Conservation (phyloP, 2,888 invertebrate genomes). For the Caenorhabditis sinica region DNA sequence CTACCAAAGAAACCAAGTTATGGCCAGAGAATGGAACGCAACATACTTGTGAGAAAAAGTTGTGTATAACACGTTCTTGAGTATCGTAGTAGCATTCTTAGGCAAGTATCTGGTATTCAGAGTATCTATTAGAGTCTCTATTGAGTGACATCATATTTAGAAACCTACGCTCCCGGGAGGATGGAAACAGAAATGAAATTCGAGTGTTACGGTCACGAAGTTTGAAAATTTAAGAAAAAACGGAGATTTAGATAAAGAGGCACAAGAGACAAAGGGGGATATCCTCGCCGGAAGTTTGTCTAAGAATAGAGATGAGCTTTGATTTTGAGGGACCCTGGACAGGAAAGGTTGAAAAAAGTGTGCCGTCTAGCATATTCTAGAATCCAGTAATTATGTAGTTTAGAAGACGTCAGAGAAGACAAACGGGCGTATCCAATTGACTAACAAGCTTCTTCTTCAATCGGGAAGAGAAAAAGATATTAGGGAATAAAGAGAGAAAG, state of each 20-base stretch:
- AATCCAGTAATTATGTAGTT: conserved; percentile 54
- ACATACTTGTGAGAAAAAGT: conserved; percentile 18
- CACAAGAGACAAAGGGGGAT: not conserved
- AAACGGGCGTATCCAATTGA: conserved; percentile 53
- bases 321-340: not conserved
- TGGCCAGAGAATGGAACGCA: conserved; percentile 1
- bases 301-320: conserved; percentile 31
- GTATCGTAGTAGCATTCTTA: not conserved
- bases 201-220: not conserved
- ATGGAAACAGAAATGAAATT: not conserved
- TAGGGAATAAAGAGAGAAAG: conserved; percentile 21
- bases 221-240: not conserved
- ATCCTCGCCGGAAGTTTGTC: not conserved
- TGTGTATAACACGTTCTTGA: conserved; percentile 27
- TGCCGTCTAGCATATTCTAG: conserved; percentile 39
- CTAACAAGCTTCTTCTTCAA: conserved; percentile 45
- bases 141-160: conserved; percentile 8
- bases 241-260: not conserved
- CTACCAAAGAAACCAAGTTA: not conserved
- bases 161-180: not conserved
- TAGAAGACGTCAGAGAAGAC: conserved; percentile 28
- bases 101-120: conserved; percentile 22
- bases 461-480: conserved; percentile 24
- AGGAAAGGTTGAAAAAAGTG: not conserved
- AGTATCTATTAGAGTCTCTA: not conserved